Evolutionary conservation across 2,888 invertebrate genomes (phyloP), one percentile per base, ranked within the genome.

Genomic region (Eupithecia centaureata): DNA sequence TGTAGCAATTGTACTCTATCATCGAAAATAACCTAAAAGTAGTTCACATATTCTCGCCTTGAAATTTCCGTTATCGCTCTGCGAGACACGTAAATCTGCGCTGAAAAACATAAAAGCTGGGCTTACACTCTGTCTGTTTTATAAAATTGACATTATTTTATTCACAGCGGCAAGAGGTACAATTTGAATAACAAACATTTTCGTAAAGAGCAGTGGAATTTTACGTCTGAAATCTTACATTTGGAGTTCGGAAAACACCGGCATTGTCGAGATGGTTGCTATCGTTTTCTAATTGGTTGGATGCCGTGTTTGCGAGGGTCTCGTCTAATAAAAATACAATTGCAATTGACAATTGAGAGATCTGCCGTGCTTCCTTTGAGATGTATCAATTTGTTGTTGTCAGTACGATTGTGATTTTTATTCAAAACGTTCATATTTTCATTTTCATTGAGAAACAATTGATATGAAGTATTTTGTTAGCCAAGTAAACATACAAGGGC

Each of bases 141-240:
- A 27, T 63, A 60, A 63, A 69, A 69, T 65, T 69, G 73, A 60
- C 71, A 71, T 73, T 69, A 70, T 63, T 72, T 74, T 73, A 74
- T 76, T 69, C 70, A 71, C 67, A 62, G 65, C 70, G 27, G 60
- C 65, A 66, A 54, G 70, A 68, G 66, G 64, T 67, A 66, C 71
- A 71, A 74, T 76, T 73, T 76, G 76, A 76, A 74, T 73, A 74
- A 73, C 68, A 76, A 71, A 72, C 69, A 65, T 63, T 66, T 66
- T 52, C 66, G 60, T 60, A 59, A 68, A 65, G 58, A 69, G 60
- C 63, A 61, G 65, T 60, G 57, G 69, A 66, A 70, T 70, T 66
- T 63, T 56, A 61, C 63, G 60, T 66, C 63, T 66, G 60, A 60
- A 63, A 63, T 69, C 59, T 60, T 63, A 61, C 57, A 38, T 52